Percentiles rank a stretch among this genome's conserved stretches.
These are phyloP conservation scores for Drosophila rhopaloa DNA, from an alignment of 1,140 invertebrate genomes.

Conservation along the genomic window DNA sequence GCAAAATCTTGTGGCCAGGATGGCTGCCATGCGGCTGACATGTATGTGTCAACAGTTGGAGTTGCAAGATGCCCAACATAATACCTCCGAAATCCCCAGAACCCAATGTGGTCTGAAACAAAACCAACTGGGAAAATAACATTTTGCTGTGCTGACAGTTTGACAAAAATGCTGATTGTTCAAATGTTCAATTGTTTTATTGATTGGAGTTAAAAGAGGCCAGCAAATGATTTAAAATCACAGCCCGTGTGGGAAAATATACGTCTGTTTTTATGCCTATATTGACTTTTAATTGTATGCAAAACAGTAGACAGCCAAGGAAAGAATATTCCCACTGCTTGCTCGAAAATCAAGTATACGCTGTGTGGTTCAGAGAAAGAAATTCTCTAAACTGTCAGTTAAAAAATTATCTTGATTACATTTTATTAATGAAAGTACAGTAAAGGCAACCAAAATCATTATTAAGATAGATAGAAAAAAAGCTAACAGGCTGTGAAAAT, in stretches of 20 bases:
- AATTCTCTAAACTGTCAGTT: too few species aligned
- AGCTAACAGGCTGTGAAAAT: too few species aligned
- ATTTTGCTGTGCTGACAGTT: background rate
- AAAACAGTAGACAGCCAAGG: too few species aligned
- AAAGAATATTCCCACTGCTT: too few species aligned
- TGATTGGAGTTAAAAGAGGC: background rate
- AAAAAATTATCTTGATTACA: too few species aligned
- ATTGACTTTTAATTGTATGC: too few species aligned
- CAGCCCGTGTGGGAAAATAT: background rate
- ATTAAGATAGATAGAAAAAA: too few species aligned
- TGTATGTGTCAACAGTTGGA: constrained; percentile 27
- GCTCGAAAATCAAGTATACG: too few species aligned
- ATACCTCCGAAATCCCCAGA: constrained; percentile 9
- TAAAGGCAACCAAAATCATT: too few species aligned
- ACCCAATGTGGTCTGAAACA: constrained; percentile 11
- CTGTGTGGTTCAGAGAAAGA: too few species aligned
- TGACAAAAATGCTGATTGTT: background rate
- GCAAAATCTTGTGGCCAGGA: constrained; percentile 28
- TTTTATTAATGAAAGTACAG: too few species aligned
- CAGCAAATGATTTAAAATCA: background rate
- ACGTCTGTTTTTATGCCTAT: background rate
- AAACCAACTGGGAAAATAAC: background rate
- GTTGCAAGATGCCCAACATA: background rate
- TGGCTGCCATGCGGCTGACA: constrained; percentile 26
- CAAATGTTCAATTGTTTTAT: background rate